Evolutionary conservation across 2,113 vertebrate species (phyloP), one percentile per base, ranked within the genome.

Genomic region (Axis porcinus): DNA sequence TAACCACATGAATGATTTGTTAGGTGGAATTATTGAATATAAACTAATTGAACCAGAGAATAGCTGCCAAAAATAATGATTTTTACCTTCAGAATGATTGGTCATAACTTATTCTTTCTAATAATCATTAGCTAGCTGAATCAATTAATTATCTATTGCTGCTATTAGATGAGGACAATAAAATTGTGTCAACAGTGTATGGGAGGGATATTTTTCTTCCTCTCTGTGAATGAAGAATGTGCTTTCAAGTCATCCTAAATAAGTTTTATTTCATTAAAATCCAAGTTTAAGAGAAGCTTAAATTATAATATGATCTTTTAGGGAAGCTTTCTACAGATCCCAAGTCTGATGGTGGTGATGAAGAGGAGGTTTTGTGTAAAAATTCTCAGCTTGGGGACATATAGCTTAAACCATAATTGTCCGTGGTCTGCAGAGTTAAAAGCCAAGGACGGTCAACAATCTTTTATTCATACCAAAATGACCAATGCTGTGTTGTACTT

Each of bases 21-120:
- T 95, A 90, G 79, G 67, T 60, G 50, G 12, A 85, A 82, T 95
- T 88, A 95, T 60, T 95, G 89, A 92, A 76, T 83, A 62, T 90
- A 95, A 92, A 60, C 52, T 36, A 89, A 90, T 89, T 92, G 64
- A 90, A 62, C 85, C 43, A 87, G 40, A 43, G n/a, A 90, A 67
- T 78, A 94, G 28, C 87, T 94, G 95, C 86, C 88, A 79, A 82
- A 94, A 89, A 60, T 40, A 97, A 78, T 96, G 57, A 88, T 78
- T 96, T 95, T 95, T 95, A 70, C n/a, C 74, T 95, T 97, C 30
- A 82, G 43, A 93, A 89, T 94, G 96, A 94, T 52, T 96, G 91
- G 64, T 62, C 67, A 88, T 89, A 40, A 94, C 28, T 33, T 76
- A 70, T 89, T 82, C 23, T 97, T 96, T 58, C 33, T 70, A 82